Conservation (phyloP, 2,888 invertebrate species). For the Philereme transversata region DNA sequence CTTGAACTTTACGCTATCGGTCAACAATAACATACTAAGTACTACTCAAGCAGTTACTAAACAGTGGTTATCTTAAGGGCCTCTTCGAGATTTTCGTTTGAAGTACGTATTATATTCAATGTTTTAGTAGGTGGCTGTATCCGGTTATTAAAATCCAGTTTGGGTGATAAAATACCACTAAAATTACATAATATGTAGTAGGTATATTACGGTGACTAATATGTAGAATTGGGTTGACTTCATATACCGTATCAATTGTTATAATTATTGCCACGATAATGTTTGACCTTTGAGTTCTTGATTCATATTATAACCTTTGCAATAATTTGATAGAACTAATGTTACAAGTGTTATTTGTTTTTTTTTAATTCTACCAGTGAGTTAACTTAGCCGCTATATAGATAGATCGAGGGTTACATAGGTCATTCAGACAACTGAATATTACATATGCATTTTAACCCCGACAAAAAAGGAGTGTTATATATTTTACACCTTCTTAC, state of each 20-base stretch:
- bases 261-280: background rate
- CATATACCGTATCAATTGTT: background rate
- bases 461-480: too few relatives aligned
- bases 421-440: too few relatives aligned
- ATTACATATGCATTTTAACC: too few relatives aligned
- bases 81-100: conserved; percentile 14
- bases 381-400: too few relatives aligned
- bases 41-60: conserved; percentile 6
- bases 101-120: background rate
- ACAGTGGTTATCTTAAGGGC: conserved; percentile 15
- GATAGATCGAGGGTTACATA: too few relatives aligned
- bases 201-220: background rate
- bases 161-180: conserved; percentile 1
- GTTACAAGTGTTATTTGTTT: too few relatives aligned
- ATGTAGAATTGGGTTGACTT: background rate
- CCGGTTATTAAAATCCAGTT: conserved; percentile 17
- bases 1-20: conserved; percentile 22
- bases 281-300: background rate
- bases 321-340: too few relatives aligned
- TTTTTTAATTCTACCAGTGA: too few relatives aligned
- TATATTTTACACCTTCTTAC: too few relatives aligned
- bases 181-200: background rate
- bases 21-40: conserved; percentile 9
- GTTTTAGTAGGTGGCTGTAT: background rate
- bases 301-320: too few relatives aligned